Percentiles rank a stretch among this genome's conserved stretches.
Conservation (phyloP, 53 echinoderm and acorn worm species). For the Crossaster papposus region DNA sequence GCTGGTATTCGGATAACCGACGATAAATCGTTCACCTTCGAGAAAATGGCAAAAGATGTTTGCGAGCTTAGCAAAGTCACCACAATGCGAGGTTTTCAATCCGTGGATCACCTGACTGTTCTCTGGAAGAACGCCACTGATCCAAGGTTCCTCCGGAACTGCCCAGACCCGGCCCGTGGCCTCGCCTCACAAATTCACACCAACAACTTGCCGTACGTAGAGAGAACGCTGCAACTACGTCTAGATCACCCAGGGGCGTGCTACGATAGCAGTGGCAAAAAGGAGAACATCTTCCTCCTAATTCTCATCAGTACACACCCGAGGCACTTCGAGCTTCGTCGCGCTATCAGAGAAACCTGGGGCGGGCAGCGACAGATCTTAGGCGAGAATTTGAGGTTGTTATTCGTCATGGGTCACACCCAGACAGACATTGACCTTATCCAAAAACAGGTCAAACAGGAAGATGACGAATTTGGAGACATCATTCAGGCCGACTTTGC, state of each 20-base stretch:
- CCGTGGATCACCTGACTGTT: slow-evolving; percentile 50
- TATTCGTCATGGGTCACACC: slow-evolving; percentile 87
- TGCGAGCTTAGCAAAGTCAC: slow-evolving; percentile 76
- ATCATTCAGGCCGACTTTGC: slow-evolving; percentile 80
- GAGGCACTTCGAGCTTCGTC: slow-evolving; percentile 76
- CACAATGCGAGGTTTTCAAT: slow-evolving; percentile 70
- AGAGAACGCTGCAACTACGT: slow-evolving; percentile 63
- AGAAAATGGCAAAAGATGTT: slow-evolving; percentile 57
- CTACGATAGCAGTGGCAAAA: slow-evolving; percentile 57
- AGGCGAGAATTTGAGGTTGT: slow-evolving; percentile 61
- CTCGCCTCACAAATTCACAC: slow-evolving; percentile 66
- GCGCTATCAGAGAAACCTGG: slow-evolving; percentile 86
- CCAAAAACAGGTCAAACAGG: slow-evolving; percentile 73
- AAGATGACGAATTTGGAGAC: slow-evolving; percentile 75
- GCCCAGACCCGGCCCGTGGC: slow-evolving; percentile 82
- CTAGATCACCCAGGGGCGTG: slow-evolving; percentile 80
- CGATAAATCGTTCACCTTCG: slow-evolving; percentile 69
- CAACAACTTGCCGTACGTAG: slow-evolving; percentile 73
- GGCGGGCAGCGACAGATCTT: slow-evolving; percentile 59
- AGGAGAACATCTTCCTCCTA: slow-evolving; percentile 71
- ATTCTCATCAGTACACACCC: slow-evolving; percentile 84
- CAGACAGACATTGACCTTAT: slow-evolving; percentile 76
- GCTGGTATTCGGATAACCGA: slow-evolving; percentile 64
- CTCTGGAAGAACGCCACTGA: slow-evolving; percentile 72
- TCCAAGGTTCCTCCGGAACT: slow-evolving; percentile 73